These are phyloP conservation scores for Autographa pulchrina DNA, from an alignment of 2,888 invertebrate genomes.

Conservation along the genomic window DNA sequence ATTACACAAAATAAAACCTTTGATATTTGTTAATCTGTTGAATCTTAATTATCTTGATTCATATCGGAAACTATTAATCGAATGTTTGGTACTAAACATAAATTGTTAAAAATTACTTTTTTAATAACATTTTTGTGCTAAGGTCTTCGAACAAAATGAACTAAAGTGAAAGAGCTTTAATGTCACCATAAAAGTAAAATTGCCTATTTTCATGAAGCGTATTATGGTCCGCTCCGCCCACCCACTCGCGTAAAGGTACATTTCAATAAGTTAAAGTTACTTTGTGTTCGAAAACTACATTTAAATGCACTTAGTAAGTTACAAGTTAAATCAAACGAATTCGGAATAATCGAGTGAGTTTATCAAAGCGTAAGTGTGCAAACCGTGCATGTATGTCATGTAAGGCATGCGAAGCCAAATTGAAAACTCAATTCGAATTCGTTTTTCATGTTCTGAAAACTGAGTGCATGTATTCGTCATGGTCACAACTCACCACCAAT, in stretches of 20 bases:
- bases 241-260: slow-evolving; percentile 68
- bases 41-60: slow-evolving; percentile 8
- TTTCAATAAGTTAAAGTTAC: slow-evolving; percentile 54
- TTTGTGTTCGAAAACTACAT: slow-evolving; percentile 32
- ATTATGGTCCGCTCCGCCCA: slow-evolving; percentile 66
- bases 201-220: slow-evolving; percentile 70
- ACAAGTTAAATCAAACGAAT: slow-evolving; percentile 54
- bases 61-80: slow-evolving; percentile 7
- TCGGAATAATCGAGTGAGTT: slow-evolving; percentile 20
- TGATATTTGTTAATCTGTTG: slow-evolving; percentile 19
- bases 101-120: slow-evolving; percentile 9
- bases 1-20: slow-evolving; percentile 6
- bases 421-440: not conserved
- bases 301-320: slow-evolving; percentile 40
- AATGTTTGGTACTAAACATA: not conserved
- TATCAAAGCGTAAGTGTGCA: slow-evolving; percentile 19
- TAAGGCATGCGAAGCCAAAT: not conserved
- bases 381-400: slow-evolving; percentile 19
- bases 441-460: slow-evolving; percentile 1
- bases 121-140: slow-evolving; percentile 26
- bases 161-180: slow-evolving; percentile 68
- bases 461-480: not conserved
- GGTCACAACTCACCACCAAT: not conserved
- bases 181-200: slow-evolving; percentile 70
- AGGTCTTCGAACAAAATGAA: slow-evolving; percentile 59